Base-by-base conservation (phyloP, 2,888 invertebrate genomes). In the Cyrtodaria siliqua region DNA sequence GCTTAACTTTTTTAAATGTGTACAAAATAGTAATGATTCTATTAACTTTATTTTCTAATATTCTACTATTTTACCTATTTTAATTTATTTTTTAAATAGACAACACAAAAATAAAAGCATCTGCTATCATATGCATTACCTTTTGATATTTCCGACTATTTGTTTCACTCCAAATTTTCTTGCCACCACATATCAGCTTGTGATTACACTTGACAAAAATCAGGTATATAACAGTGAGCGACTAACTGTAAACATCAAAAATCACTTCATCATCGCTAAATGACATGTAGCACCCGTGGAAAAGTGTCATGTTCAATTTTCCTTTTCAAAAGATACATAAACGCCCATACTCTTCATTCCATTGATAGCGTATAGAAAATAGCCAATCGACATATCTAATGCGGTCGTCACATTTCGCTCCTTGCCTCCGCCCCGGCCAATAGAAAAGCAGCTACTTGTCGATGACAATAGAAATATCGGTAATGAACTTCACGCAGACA, bases 241-340 rank as follows among this genome's bases (percentile, higher is more conserved):
- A 42, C 42, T 62, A 23, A 77, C 73, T 60, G 71, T 74, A 78
- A 78, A 78, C 81, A 81, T 62, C 50, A 70, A 72, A 72, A 61
- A 70, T 66, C 81, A 74, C 78, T 78, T 75, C 60, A 75, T 78
- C 64, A 78, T 72, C 61, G 68, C 75, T 68, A 75, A 71, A 61
- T 78, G 74, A 75, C 78, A 72, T 60, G 63, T 52, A 40, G 64
- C 59, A 72, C 72, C 70, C 68, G 67, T 71, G 63, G 60, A 75
- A 79, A 78, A 75, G 71, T 75, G 70, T 74, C 79, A 71, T 56
- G 52, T 75, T 62, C 59, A 72, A 73, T 69, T 69, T 72, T 68
- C 72, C 59, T 61, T 69, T 64, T 66, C 29, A 50, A 56, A 47
- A 63, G 62, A 23, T 44, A 53, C 56, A 23, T 1, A 44, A 29